Base-by-base conservation (phyloP, 2,797 vertebrate genomes). In the Lophotriccus pileatus region DNA sequence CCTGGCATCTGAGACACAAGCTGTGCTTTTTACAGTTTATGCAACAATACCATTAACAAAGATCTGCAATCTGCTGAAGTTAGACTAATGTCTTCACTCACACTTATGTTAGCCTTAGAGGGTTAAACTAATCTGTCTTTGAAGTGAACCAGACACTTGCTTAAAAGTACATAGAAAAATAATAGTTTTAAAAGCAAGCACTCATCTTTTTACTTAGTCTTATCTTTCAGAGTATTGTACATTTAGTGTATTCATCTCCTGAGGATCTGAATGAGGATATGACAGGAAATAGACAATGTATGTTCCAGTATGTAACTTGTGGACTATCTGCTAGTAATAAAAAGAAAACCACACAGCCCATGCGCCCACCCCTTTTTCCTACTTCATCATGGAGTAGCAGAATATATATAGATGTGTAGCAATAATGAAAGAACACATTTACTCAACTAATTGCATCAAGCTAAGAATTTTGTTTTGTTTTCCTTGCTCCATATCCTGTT, bases 11-110 rank as follows among this genome's bases (percentile, higher is more conserved):
- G 43, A 86, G 28, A 81, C 34, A 52, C 56, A 73, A 91, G 83
- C 74, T 93, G 77, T 88, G 80, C 30, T 72, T 91, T 86, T 91
- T 75, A 30, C 52, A 27, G 43, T 86, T 94, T 86, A 14, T 90
- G 55, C 63, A 72, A 69, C 72, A 74, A 59, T 74, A 69, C 18
- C 17, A 24, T 55, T 94, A 88, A 78, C 32, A 73, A 68, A 63
- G 53, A 27, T 72, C 69, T 94, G 69, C 76, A 78, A 24, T 86
- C 59, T 75, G n/a, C 25, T 34, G 34, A 53, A 84, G 32, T 77
- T 69, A 56, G 34, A 47, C 59, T 58, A 37, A 30, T 52, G 20
- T 62, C 64, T 87, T 62, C 36, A 34, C 50, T 82, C 68, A 55
- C 43, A 17, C 9, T 50, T 50, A 13, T 0, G 6, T 74, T 87